These are phyloP conservation scores for Gymnothorax reevesii DNA, from an alignment of 2,797 vertebrate species.

Conservation along the genomic window DNA sequence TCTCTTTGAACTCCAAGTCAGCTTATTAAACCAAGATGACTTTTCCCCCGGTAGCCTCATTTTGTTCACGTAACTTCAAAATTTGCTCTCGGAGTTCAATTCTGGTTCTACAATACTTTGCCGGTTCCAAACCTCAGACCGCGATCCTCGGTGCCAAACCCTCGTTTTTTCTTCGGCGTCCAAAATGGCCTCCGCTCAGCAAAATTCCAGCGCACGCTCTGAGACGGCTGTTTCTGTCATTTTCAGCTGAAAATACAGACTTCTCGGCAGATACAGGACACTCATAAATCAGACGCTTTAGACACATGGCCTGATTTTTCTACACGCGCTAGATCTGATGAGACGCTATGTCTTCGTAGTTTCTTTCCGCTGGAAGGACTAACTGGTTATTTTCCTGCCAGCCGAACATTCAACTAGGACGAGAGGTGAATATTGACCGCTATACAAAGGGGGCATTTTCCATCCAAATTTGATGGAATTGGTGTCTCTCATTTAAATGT, in stretches of 20 bases:
- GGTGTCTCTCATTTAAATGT: too few relatives aligned
- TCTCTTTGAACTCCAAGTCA: neutral
- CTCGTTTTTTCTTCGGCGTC: neutral
- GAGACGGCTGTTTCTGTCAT: neutral
- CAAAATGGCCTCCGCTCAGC: neutral
- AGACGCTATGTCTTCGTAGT: too few relatives aligned
- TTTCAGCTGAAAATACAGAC: neutral
- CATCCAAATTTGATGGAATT: too few relatives aligned
- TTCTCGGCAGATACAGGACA: neutral
- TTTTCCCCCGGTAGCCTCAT: neutral
- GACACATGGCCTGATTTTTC: too few relatives aligned
- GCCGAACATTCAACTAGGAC: too few relatives aligned
- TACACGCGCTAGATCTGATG: too few relatives aligned
- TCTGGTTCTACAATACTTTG: slow-evolving; percentile 1
- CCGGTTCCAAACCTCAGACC: neutral
- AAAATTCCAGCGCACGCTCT: neutral
- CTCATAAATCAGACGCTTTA: too few relatives aligned
- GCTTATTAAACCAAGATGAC: slow-evolving; percentile 2
- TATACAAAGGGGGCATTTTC: too few relatives aligned
- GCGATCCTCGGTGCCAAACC: neutral
- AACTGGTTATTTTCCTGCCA: too few relatives aligned
- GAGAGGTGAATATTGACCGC: too few relatives aligned
- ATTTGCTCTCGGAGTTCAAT: neutral
- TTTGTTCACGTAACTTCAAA: slow-evolving; percentile 9
- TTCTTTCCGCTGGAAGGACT: too few relatives aligned